These are phyloP conservation scores for Drosophila merina DNA, from an alignment of 2,888 invertebrate genomes.

Conservation along the genomic window DNA sequence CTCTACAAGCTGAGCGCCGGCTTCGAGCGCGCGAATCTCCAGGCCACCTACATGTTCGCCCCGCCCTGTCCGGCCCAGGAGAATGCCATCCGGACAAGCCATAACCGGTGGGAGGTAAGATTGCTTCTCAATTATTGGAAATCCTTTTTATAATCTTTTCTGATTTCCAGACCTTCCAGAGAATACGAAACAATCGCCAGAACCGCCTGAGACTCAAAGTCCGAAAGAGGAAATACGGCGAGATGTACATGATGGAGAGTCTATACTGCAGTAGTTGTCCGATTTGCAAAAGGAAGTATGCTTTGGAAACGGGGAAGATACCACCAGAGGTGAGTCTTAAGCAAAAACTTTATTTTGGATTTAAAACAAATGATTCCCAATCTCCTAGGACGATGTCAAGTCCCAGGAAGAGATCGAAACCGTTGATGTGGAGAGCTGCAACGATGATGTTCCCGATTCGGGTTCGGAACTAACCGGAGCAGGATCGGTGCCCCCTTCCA, in stretches of 20 bases:
- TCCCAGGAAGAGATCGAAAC: conserved; percentile 88
- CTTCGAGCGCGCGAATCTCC: conserved; percentile 83
- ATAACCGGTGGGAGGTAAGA: conserved; percentile 88
- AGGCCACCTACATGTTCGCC: conserved; percentile 83
- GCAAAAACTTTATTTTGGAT: too few relatives aligned
- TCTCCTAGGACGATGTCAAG: conserved; percentile 70
- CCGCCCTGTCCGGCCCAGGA: conserved; percentile 83
- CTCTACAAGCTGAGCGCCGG: conserved; percentile 87
- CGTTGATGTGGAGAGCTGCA: conserved; percentile 87
- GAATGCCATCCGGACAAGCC: conserved; percentile 84
- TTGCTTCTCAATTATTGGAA: neutral
- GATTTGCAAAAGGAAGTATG: conserved; percentile 85
- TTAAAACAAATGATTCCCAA: neutral
- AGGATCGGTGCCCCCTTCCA: conserved; percentile 47
- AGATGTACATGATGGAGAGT: conserved; percentile 84
- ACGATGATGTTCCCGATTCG: conserved; percentile 83
- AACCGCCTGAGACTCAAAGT: conserved; percentile 88
- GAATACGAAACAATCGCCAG: conserved; percentile 89
- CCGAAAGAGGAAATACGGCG: conserved; percentile 87
- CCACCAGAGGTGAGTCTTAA: conserved; percentile 86
- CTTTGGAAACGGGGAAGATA: conserved; percentile 85
- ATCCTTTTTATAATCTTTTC: neutral
- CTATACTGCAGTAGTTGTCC: conserved; percentile 86
- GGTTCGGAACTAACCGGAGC: conserved; percentile 77
- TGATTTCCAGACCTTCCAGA: conserved; percentile 86